Base-by-base conservation (phyloP, 2,888 invertebrate genomes). In the Drymonia ruficornis region DNA sequence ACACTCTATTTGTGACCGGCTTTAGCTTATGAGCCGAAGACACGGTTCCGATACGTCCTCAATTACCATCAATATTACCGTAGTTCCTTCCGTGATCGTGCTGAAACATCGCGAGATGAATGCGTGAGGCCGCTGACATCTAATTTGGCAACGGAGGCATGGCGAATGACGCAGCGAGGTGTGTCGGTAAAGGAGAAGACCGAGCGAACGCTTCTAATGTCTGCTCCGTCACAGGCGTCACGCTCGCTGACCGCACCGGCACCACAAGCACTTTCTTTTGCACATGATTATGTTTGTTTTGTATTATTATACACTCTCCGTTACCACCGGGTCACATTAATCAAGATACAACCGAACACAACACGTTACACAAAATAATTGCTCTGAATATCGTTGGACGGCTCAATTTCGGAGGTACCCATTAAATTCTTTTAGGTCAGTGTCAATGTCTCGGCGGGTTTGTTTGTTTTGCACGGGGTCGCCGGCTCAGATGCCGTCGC, bases 231-330 rank as follows among this genome's bases (percentile, higher is more conserved):
- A 83, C 78, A 79, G 72, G 69, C 78, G 87, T 88, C 85, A 89
- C 85, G 87, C 85, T 87, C 63, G 72, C 68, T 83, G 83, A 71
- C 61, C 78, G 74, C 68, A 67, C 74, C 72, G 77, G 77, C 76
- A 79, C 73, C 78, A 75, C 77, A 72, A 80, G 76, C 88, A 91
- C 90, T 91, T 91, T 90, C 90, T 88, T 90, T 84, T 84, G 80
- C 83, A 85, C 82, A 80, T 84, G 79, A 86, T 81, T 84, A 80
- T 83, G 81, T 84, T 85, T 80, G 67, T 78, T 79, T 81, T 80
- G 65, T 67, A 55, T 63, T 61, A 61, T 58, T 70, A 59, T 50
- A 67, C 55, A 56, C 42, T 57, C 49, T 57, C 49, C 44, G 56
- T 52, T 55, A 53, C 43, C 49, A 59, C 18, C 48, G 34, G 56